phyloP scores from a whole-genome alignment of 2,797 vertebrate species.

The Halcyon smyrnensis region DNA sequence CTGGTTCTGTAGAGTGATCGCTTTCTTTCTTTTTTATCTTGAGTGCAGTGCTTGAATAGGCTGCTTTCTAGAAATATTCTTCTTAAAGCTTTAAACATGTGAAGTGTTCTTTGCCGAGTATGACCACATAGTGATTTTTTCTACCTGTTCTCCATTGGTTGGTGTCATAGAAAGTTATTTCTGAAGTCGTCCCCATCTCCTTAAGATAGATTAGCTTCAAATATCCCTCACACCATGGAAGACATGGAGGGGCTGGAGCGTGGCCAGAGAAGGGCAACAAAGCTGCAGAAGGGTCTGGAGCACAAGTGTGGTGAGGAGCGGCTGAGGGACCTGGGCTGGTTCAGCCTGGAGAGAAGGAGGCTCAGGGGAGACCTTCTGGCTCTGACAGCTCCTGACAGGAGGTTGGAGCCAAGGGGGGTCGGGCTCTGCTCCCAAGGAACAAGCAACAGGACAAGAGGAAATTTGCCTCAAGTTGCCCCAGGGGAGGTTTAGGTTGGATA shows the following conservation, averaged over 20 bases:
- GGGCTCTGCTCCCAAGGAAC: no score
- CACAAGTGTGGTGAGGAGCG: no score
- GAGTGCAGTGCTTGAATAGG: not conserved
- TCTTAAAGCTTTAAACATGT: not conserved
- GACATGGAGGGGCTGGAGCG: not conserved
- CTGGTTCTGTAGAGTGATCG: no score
- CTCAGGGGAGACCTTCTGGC: no score
- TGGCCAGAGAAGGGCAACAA: not conserved
- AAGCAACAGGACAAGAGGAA: no score
- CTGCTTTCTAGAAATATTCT: not conserved
- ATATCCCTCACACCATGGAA: not conserved
- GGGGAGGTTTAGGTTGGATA: no score
- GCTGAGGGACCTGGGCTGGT: no score
- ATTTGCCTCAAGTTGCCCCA: no score
- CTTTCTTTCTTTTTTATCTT: not conserved
- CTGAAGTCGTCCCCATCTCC: no score
- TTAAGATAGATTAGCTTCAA: not conserved
- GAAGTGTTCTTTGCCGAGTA: not conserved
- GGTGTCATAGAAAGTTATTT: not conserved
- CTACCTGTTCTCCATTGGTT: not conserved
- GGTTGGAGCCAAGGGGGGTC: no score
- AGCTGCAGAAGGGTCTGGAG: not conserved
- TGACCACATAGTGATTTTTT: not conserved
- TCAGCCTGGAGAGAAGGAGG: no score
- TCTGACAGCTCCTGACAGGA: no score